A percentile compares a stretch with the other conserved stretches of the same genome.
Conservation (phyloP, 2,113 vertebrate species). For the Onychorhynchus coronatus region DNA sequence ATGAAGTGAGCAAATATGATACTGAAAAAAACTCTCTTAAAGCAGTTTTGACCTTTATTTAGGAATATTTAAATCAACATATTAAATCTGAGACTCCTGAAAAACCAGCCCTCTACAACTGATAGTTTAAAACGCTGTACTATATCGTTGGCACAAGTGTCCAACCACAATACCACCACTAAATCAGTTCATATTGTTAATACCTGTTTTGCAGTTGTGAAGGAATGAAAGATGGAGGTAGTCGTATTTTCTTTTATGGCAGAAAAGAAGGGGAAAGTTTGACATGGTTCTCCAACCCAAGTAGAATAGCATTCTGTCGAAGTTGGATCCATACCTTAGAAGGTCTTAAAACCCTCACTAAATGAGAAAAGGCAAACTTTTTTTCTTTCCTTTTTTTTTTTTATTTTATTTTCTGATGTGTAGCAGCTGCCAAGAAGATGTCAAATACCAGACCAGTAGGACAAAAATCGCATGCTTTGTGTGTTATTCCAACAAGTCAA, state of each 20-base stretch:
- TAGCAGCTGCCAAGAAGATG: not conserved
- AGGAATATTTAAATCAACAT: slow-evolving; percentile 8
- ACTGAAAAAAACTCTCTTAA: not conserved
- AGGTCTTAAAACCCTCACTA: not conserved
- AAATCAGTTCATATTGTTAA: slow-evolving; percentile 3
- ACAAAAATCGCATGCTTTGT: not conserved
- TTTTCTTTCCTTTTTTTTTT: not conserved
- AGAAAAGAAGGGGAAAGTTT: not conserved
- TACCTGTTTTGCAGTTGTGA: not conserved
- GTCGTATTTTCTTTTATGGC: not conserved
- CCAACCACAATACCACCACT: not conserved
- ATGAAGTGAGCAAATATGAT: slow-evolving; percentile 43
- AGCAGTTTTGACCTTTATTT: slow-evolving; percentile 25
- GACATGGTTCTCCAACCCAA: not conserved
- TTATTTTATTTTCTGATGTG: not conserved
- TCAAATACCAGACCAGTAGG: not conserved
- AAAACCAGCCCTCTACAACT: not conserved
- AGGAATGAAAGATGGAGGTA: not conserved
- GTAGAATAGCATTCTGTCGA: not conserved
- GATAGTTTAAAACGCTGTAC: slow-evolving; percentile 2
- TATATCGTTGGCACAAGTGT: not conserved
- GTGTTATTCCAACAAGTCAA: not conserved
- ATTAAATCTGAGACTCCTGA: not conserved
- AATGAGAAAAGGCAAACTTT: not conserved
- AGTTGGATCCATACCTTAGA: not conserved